Conservation (phyloP, 2,888 invertebrate species). For the Drosophila subquinaria region DNA sequence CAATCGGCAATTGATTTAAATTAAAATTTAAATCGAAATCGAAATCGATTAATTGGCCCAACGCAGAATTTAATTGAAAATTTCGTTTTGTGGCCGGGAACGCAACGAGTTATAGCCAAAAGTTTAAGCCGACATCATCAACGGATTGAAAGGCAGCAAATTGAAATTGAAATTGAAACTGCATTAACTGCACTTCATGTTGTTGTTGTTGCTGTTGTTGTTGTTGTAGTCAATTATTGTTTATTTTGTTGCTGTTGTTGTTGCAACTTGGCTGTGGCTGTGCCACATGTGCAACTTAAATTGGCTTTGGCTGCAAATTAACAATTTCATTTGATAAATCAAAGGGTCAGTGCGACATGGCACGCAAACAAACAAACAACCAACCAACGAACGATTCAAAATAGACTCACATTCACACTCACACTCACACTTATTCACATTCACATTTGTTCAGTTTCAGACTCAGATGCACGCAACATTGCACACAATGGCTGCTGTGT, state of each 20-base stretch:
- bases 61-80: constrained; percentile 66
- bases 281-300: constrained; percentile 54
- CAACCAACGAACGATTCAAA: constrained; percentile 7
- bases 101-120: constrained; percentile 7
- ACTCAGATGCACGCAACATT: constrained; percentile 66
- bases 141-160: constrained; percentile 16
- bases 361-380: constrained; percentile 13
- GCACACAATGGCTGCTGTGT: constrained; percentile 59
- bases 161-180: constrained; percentile 58
- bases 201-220: neutral
- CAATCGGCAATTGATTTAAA: constrained; percentile 69
- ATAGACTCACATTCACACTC: constrained; percentile 11
- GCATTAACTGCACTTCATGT: constrained; percentile 54
- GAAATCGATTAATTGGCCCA: constrained; percentile 69
- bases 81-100: neutral
- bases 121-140: constrained; percentile 11
- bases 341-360: constrained; percentile 29
- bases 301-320: constrained; percentile 76
- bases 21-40: constrained; percentile 56
- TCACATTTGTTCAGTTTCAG: constrained; percentile 41
- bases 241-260: constrained; percentile 10
- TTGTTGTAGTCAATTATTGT: constrained; percentile 31
- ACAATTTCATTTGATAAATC: constrained; percentile 77
- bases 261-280: constrained; percentile 47
- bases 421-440: neutral